Percentiles rank a stretch among this genome's conserved stretches.
phyloP scores from a whole-genome alignment of 2,888 invertebrate species.

The Perdita meconis region DNA sequence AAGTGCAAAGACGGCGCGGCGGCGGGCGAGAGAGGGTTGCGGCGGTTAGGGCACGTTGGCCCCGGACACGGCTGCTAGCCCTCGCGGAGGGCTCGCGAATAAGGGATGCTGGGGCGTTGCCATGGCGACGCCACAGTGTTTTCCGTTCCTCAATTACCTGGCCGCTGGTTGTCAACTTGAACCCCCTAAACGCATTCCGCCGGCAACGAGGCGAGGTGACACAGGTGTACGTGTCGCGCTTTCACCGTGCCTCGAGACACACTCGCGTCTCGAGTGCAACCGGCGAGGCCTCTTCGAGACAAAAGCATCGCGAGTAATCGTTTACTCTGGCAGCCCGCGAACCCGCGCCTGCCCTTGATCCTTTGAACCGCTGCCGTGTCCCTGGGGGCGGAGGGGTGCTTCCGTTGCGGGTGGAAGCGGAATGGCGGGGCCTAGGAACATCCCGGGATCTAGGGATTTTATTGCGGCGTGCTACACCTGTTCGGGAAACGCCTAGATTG shows the following conservation, averaged over 20 bases:
- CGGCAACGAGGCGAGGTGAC: slow-evolving; percentile 28
- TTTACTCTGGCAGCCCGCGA: slow-evolving; percentile 3
- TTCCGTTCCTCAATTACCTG: slow-evolving; percentile 78
- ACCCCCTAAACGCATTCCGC: slow-evolving; percentile 59
- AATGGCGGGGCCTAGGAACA: not conserved
- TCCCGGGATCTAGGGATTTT: not conserved
- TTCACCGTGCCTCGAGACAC: not conserved
- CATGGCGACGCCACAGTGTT: slow-evolving; percentile 76
- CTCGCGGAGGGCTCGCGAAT: slow-evolving; percentile 32
- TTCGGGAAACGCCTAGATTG: too few species aligned
- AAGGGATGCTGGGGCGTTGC: slow-evolving; percentile 76
- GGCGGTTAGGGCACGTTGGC: slow-evolving; percentile 56
- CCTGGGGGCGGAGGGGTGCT: not conserved
- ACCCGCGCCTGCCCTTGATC: not conserved
- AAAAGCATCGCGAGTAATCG: slow-evolving; percentile 21
- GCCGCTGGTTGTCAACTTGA: slow-evolving; percentile 74
- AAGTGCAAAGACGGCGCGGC: slow-evolving; percentile 52
- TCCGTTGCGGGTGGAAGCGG: slow-evolving; percentile 20
- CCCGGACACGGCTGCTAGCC: slow-evolving; percentile 30
- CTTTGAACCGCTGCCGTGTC: not conserved
- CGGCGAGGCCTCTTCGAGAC: not conserved
- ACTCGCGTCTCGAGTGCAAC: slow-evolving; percentile 25
- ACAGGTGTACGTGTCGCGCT: slow-evolving; percentile 28
- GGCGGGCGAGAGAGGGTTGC: slow-evolving; percentile 62
- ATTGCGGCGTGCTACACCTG: too few species aligned